Evolutionary conservation across 2,797 vertebrate species (phyloP).

Genomic region (Sarcophilus harrisii): DNA sequence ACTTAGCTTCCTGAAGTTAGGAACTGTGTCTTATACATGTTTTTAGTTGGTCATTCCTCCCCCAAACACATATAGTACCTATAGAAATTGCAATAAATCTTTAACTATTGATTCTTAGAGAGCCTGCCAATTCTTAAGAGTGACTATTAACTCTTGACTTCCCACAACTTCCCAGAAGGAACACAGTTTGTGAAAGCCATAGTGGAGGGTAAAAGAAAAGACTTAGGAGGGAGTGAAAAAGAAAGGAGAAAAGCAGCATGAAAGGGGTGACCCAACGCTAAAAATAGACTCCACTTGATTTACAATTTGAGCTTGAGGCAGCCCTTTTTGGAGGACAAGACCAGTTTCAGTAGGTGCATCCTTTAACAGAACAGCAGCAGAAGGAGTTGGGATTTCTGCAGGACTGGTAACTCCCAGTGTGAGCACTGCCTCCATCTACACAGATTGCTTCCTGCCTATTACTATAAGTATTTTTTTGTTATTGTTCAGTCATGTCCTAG

Average conservation of each 20-base stretch:
- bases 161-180: not conserved
- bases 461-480: not conserved
- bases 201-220: not conserved
- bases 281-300: not conserved
- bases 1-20: not conserved
- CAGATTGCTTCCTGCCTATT: not conserved
- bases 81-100: not conserved
- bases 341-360: not conserved
- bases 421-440: not conserved
- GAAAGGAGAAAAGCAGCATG: not conserved
- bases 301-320: not conserved
- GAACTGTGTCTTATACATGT: not conserved
- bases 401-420: not conserved
- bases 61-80: not conserved
- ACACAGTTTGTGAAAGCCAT: not conserved
- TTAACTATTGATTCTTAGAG: not conserved
- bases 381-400: not conserved
- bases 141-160: not conserved
- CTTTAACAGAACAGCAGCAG: not conserved
- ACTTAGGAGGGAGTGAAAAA: not conserved
- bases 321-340: not conserved
- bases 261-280: not conserved
- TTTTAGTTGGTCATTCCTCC: not conserved
- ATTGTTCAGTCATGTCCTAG: not conserved
- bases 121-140: not conserved